Percentiles rank a stretch among this genome's conserved stretches.
These are phyloP conservation scores for Batillaria attramentaria DNA, from an alignment of 1,140 invertebrate genomes.

Conservation along the genomic window DNA sequence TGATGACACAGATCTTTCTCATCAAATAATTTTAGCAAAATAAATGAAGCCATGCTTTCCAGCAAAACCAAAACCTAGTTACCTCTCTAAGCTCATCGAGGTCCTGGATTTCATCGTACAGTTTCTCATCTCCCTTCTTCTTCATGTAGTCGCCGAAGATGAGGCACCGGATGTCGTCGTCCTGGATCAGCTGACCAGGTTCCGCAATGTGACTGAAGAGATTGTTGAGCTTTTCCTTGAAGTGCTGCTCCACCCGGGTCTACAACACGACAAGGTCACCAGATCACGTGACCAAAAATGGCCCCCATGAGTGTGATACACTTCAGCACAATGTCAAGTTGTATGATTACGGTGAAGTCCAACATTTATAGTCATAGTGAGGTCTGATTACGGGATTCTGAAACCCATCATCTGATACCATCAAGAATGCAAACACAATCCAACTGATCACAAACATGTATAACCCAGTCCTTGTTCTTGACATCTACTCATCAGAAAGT, in stretches of 20 bases:
- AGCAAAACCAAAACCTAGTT: conserved; percentile 10
- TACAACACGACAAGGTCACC: too few relatives aligned
- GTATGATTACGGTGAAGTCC: too few relatives aligned
- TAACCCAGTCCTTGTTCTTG: too few relatives aligned
- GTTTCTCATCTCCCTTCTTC: conserved; percentile 83
- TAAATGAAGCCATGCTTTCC: neutral
- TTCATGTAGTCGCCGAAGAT: conserved; percentile 94
- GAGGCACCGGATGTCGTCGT: conserved; percentile 82
- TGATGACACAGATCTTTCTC: too few relatives aligned
- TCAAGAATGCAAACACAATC: too few relatives aligned
- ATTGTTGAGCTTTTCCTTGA: conserved; percentile 68
- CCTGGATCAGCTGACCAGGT: conserved; percentile 71
- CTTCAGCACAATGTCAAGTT: too few relatives aligned
- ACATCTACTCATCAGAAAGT: too few relatives aligned
- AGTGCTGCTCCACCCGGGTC: conserved; percentile 63
- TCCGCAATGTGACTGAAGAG: conserved; percentile 65
- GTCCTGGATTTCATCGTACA: conserved; percentile 86
- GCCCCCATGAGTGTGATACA: too few relatives aligned
- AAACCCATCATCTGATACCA: neutral
- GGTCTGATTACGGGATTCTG: neutral
- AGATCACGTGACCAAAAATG: too few relatives aligned
- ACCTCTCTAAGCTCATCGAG: conserved; percentile 79
- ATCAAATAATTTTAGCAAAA: neutral
- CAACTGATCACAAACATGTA: too few relatives aligned
- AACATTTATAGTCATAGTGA: too few relatives aligned